Evolutionary conservation across 2,113 vertebrate species (phyloP), one percentile per base, ranked within the genome.

Genomic region (Malurus alboscapulatus): DNA sequence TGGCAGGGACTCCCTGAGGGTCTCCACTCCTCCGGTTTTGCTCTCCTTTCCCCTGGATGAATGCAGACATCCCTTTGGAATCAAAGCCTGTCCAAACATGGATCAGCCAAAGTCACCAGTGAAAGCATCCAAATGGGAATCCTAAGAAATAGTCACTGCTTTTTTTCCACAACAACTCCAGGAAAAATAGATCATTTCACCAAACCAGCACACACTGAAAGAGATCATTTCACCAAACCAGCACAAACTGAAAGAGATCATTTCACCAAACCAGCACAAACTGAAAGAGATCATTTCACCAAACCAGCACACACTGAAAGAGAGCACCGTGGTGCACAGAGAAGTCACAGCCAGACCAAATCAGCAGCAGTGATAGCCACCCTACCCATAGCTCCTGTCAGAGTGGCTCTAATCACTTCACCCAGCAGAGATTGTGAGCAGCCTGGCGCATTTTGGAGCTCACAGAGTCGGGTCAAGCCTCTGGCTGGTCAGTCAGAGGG

Each of bases 21-120:
- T 29, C 24, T 12, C 48, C 2, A 0, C 7, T 48, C 17, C 4
- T 8, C 11, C 6, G 1, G 1, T 29, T 59, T 44, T 32, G 4
- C 3, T 1, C 14, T 58, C n/a, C 14, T 62, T 87, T 62, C 29
- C 47, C 55, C 61, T 22, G 27, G 19, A 62, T 32, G 6, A 19
- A 14, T 38, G 26, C 13, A 12, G 4, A 1, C 4, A 36, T 4
- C 16, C 2, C 0, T 17, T 13, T 24, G 20, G 32, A 85, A 36
- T 7, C 24, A 53, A 44, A 71, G 25, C 26, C 21, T 26, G 36
- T 45, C 19, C n/a, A 47, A 81, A 40, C 51, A 62, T 11, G 20
- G 17, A 36, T 24, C 24, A 58, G 44, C 30, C 30, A 1, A 1
- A 59, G 9, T 17, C 13, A 30, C 6, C 30, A 30, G 26, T 15